Percentiles rank a stretch among this genome's conserved stretches.
Evolutionary conservation across 2,888 invertebrate species (phyloP).

Genomic region (Desoria tigrina): DNA sequence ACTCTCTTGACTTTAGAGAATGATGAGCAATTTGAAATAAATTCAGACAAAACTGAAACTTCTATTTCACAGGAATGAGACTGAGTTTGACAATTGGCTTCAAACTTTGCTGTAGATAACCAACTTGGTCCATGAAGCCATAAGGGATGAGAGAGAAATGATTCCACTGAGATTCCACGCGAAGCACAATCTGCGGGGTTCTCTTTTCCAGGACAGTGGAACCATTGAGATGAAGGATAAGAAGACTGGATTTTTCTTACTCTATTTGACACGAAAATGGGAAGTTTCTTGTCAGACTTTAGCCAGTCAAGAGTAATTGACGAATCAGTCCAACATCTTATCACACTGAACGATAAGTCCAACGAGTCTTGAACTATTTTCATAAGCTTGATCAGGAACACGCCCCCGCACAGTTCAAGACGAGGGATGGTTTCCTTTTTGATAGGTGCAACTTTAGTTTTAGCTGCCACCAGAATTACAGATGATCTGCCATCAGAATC

Average conservation of each 20-base stretch:
- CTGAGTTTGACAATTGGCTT: too few relatives aligned
- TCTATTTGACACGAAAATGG: slow-evolving; percentile 49
- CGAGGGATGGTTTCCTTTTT: slow-evolving; percentile 46
- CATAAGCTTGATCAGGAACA: slow-evolving; percentile 23
- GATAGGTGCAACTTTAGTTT: slow-evolving; percentile 47
- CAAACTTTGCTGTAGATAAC: slow-evolving; percentile 18
- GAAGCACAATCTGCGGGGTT: slow-evolving; percentile 54
- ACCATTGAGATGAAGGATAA: slow-evolving; percentile 38
- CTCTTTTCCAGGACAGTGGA: slow-evolving; percentile 44
- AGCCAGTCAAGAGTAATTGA: slow-evolving; percentile 47
- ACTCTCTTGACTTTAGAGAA: too few relatives aligned
- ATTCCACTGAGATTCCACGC: slow-evolving; percentile 40
- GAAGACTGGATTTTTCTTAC: slow-evolving; percentile 44
- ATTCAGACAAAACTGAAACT: too few relatives aligned
- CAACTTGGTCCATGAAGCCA: slow-evolving; percentile 54
- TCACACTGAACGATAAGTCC: background rate
- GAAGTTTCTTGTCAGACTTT: slow-evolving; percentile 28
- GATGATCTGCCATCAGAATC: too few relatives aligned
- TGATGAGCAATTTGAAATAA: too few relatives aligned
- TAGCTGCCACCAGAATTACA: too few relatives aligned
- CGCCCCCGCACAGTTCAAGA: slow-evolving; percentile 45
- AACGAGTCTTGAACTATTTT: slow-evolving; percentile 4
- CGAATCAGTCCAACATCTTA: slow-evolving; percentile 42
- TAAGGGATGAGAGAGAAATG: slow-evolving; percentile 21
- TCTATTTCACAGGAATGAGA: too few relatives aligned